Base-by-base conservation (phyloP, 2,888 invertebrate genomes). In the Dasysyrphus tricinctus region DNA sequence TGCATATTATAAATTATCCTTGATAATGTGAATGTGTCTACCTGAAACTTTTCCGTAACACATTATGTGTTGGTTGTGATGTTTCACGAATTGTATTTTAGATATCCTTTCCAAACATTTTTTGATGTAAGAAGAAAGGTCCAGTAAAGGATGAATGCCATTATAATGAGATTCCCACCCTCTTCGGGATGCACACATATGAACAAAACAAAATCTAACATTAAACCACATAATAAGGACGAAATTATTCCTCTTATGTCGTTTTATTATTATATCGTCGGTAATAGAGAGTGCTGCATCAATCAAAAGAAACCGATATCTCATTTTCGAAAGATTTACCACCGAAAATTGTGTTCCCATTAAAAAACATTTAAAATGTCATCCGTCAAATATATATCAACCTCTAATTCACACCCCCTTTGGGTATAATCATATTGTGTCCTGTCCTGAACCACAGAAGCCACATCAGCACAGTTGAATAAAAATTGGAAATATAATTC, bases 291-390 rank as follows among this genome's bases (percentile, higher is more conserved):
- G 70, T 75, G 63, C 67, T 79, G 49, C 86, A 86, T 86, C 86
- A 86, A 86, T 86, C 86, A 86, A 70, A 86, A 61, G 74, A 51
- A 79, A 79, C 74, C 78, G 82, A 82, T 86, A 79, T 82, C 78
- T 67, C 75, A 79, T 79, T 82, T 82, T 75, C 75, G 78, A 82
- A 79, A 81, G 86, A 86, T 86, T 86, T 86, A 39, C 65, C 47
- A 56, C 16, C 86, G 79, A 82, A 79, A 75, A 82, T 70, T 75
- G 70, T 81, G 82, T 82, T 86, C 75, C 86, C 75, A 86, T 86
- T 86, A 86, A 86, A 86, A 86, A 86, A 61, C 82, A 86, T 86
- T 86, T 86, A 86, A 82, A 86, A 82, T 72, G 72, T 51, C 86
- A 86, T 86, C 78, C 78, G 78, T 86, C 86, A 86, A 82, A 79